phyloP scores from a whole-genome alignment of 2,113 vertebrate species.

The Nothobranchius furzeri region DNA sequence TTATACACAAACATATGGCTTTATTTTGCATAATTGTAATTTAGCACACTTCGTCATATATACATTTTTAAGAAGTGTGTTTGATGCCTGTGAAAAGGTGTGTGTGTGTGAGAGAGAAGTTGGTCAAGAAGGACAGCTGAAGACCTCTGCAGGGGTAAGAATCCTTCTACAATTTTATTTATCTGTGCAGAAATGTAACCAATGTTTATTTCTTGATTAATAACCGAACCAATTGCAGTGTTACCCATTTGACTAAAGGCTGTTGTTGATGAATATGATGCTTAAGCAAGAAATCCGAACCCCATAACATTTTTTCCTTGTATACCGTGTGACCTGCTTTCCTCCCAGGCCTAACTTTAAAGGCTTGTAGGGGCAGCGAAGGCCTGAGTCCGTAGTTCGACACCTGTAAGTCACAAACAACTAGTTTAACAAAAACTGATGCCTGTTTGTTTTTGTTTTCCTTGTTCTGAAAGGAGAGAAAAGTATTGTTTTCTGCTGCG shows the following conservation, averaged over 20 bases:
- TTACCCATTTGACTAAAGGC: conserved; percentile 56
- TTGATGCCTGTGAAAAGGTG: conserved; percentile 38
- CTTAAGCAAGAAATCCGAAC: conserved; percentile 65
- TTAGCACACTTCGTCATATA: no score
- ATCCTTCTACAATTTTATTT: conserved; percentile 81
- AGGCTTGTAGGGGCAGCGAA: conserved; percentile 99
- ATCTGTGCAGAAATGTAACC: conserved; percentile 75
- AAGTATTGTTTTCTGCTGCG: conserved; percentile 62
- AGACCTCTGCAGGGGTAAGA: conserved; percentile 81
- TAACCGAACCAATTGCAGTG: conserved; percentile 53
- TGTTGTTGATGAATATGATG: conserved; percentile 66
- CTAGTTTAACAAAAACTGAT: conserved; percentile 93
- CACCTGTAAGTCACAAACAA: conserved; percentile 99
- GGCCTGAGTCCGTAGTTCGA: conserved; percentile 98
- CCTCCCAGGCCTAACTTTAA: conserved; percentile 99
- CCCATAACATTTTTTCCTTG: conserved; percentile 79
- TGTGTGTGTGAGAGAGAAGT: conserved; percentile 37
- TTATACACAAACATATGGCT: no score
- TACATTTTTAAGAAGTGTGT: conserved; percentile 40
- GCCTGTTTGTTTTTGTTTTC: conserved; percentile 75
- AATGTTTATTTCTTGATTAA: conserved; percentile 63
- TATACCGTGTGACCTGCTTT: conserved; percentile 99
- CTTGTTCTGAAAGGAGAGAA: conserved; percentile 68
- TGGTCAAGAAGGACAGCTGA: conserved; percentile 60
- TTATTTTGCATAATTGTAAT: no score